Evolutionary conservation across 2,888 invertebrate genomes (phyloP).

Genomic region (Dicyrtoma fusca): DNA sequence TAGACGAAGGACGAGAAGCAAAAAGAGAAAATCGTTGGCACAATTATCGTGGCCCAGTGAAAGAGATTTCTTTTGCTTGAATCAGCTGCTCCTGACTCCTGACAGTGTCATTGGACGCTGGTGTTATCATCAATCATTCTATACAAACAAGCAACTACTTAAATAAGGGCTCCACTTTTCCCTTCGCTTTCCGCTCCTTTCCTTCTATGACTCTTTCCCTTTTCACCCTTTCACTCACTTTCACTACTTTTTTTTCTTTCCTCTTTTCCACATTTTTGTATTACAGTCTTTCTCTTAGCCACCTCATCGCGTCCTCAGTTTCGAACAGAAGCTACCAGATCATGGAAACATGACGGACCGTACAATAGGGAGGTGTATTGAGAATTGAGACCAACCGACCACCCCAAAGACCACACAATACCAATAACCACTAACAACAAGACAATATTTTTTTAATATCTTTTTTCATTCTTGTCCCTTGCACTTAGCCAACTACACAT

Average conservation of each 20-base stretch:
- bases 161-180: constrained; percentile 3
- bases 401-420: too few species aligned
- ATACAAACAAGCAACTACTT: constrained; percentile 28
- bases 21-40: constrained; percentile 22
- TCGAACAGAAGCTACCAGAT: too few species aligned
- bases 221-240: neutral
- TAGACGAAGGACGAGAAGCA: neutral
- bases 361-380: too few species aligned
- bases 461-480: too few species aligned
- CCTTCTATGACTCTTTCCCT: neutral
- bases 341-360: too few species aligned
- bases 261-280: neutral
- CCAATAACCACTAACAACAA: too few species aligned
- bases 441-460: too few species aligned
- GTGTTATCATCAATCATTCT: constrained; percentile 30
- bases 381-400: too few species aligned
- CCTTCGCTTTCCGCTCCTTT: neutral
- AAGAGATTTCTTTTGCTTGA: constrained; percentile 30
- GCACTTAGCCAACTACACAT: too few species aligned
- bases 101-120: constrained; percentile 30
- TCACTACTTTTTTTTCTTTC: neutral
- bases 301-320: too few species aligned
- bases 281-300: too few species aligned
- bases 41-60: constrained; percentile 24
- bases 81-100: constrained; percentile 32